These are phyloP conservation scores for Cinara cedri DNA, from an alignment of 2,888 invertebrate species.

Conservation along the genomic window DNA sequence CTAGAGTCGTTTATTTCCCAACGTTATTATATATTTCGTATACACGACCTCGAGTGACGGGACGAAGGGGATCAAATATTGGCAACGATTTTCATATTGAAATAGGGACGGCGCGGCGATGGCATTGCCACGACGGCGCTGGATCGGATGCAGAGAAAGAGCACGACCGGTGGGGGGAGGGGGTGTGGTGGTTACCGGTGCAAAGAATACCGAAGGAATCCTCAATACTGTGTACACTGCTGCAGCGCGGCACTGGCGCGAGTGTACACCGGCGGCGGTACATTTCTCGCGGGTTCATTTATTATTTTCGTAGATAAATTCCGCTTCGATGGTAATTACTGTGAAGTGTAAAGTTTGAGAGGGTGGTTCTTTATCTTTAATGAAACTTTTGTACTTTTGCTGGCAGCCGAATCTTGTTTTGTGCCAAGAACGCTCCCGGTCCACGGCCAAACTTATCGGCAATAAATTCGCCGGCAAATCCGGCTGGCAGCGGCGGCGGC, in stretches of 20 bases:
- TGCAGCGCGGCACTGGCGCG: too few relatives aligned
- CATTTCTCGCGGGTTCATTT: slow-evolving; percentile 49
- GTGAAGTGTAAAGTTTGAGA: slow-evolving; percentile 56
- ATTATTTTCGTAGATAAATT: slow-evolving; percentile 55
- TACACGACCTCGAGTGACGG: too few relatives aligned
- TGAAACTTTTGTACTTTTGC: slow-evolving; percentile 57
- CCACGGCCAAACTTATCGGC: slow-evolving; percentile 56
- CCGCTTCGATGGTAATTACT: slow-evolving; percentile 56
- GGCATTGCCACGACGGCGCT: background rate
- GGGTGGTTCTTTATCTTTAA: slow-evolving; percentile 57
- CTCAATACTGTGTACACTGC: background rate
- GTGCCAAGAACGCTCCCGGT: slow-evolving; percentile 55
- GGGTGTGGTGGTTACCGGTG: too few relatives aligned
- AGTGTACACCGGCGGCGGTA: background rate
- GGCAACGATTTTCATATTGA: background rate
- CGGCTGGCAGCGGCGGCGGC: slow-evolving; percentile 31
- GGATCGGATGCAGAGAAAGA: too few relatives aligned
- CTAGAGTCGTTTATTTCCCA: background rate
- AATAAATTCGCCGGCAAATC: slow-evolving; percentile 55
- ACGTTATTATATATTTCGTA: too few relatives aligned
- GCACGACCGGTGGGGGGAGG: background rate
- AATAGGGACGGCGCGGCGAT: background rate
- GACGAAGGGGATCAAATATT: background rate
- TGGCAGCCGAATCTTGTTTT: slow-evolving; percentile 56
- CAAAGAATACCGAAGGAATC: background rate